A percentile compares a stretch with the other conserved stretches of the same genome.
Evolutionary conservation across 1,140 invertebrate species (phyloP).

Genomic region (Polypedilum pembai): DNA sequence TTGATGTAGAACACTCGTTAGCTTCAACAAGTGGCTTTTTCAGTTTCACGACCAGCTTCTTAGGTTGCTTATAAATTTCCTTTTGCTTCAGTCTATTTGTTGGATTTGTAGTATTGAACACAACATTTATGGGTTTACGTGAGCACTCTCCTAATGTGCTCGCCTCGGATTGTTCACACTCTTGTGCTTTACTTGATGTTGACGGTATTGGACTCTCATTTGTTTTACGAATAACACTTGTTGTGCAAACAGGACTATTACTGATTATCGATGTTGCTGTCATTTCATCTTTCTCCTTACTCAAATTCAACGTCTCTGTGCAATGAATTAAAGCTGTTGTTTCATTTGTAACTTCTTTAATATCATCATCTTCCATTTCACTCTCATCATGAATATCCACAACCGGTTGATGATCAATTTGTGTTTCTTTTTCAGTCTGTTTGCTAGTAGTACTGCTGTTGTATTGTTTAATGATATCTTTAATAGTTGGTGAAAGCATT

Average conservation of each 20-base stretch:
- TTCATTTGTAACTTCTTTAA: neutral
- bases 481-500: constrained; percentile 6
- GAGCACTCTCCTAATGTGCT: neutral
- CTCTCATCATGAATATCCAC: constrained; percentile 15
- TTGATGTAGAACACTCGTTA: neutral
- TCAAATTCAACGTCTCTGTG: constrained; percentile 5
- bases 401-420: neutral
- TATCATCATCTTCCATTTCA: constrained; percentile 29
- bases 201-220: neutral
- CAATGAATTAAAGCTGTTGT: constrained; percentile 15
- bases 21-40: constrained; percentile 29
- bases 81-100: constrained; percentile 23
- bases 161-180: neutral
- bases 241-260: neutral
- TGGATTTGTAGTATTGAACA: constrained; percentile 22
- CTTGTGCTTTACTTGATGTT: neutral
- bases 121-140: neutral
- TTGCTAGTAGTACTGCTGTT: neutral
- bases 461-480: constrained; percentile 22
- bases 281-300: neutral
- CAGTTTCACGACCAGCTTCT: constrained; percentile 31
- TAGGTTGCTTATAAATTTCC: constrained; percentile 29
- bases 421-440: constrained; percentile 2
- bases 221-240: constrained; percentile 21
- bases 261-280: neutral